Evolutionary conservation across 1,140 invertebrate genomes (phyloP).

Genomic region (Macrobrachium rosenbergii): DNA sequence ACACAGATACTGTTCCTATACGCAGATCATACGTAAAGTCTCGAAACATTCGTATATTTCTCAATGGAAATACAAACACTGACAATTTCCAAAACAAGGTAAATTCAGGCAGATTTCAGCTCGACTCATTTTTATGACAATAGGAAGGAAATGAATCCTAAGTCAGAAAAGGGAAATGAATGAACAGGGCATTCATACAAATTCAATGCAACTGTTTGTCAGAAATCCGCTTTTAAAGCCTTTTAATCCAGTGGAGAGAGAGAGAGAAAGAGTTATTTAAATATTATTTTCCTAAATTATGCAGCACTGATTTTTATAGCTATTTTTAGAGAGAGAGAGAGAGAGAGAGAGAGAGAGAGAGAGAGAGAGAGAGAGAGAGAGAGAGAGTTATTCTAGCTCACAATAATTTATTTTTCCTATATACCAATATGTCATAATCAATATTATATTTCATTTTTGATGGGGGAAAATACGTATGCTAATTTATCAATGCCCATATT

Average conservation of each 20-base stretch:
- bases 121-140: no score
- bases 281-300: no score
- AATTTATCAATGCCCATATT: no score
- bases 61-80: background rate
- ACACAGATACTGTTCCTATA: background rate
- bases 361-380: conserved; percentile 30
- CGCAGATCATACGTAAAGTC: background rate
- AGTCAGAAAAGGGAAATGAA: no score
- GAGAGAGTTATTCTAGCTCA: background rate
- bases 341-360: conserved; percentile 34
- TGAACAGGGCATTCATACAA: no score
- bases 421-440: background rate
- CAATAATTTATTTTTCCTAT: background rate
- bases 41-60: background rate
- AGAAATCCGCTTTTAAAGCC: background rate
- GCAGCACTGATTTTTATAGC: no score
- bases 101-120: no score
- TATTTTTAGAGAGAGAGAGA: conserved; percentile 26
- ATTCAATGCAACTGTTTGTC: background rate
- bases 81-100: no score
- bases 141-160: no score
- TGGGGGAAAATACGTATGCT: no score
- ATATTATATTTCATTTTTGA: background rate
- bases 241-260: background rate
- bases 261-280: conserved; percentile 14